Evolutionary conservation across 2,113 vertebrate genomes (phyloP), one percentile per base, ranked within the genome.

Genomic region (Lepidothrix coronata): DNA sequence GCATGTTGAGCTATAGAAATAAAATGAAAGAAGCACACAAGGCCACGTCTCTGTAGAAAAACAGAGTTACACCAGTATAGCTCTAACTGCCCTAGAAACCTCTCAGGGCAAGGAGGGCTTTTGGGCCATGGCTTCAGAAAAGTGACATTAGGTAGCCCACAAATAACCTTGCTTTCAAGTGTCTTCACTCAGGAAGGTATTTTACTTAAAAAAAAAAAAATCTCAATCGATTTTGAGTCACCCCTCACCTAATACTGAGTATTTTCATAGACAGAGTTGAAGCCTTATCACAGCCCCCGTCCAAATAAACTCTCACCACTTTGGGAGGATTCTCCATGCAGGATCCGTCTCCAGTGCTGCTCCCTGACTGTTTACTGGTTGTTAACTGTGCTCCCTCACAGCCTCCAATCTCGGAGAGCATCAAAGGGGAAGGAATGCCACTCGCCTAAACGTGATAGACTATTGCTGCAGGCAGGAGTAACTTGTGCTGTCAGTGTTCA

Each of bases 401-500:
- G 70, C 46, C 88, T 88, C n/a, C 71, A n/a, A 23, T 78, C 68
- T 33, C 37, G 61, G 77, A 77, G 41, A 91, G 87, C 88, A 93
- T 93, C 86, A 76, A 77, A 94, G 71, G 49, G 77, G 78, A 81
- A 89, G 89, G 84, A 88, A 88, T 93, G 93, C 85, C 92, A 44
- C 92, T 93, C 91, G 78, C 92, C 94, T 81, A 93, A 96, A 96
- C 49, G 95, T 96, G 95, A 97, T 89, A 91, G 96, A 97, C 97
- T 94, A 83, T 92, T 94, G 97, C 96, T 96, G 96, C 92, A 96
- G 96, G 97, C 96, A 93, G 93, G 92, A 97, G 93, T 96, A 97
- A 96, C 95, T 97, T 92, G 93, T 94, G 93, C 94, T 97, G 94
- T 97, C 97, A 97, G 93, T 83, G 96, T 97, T 97, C 97, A 97